phyloP scores from a whole-genome alignment of 2,113 vertebrate genomes.

The Cebidichthys violaceus region DNA sequence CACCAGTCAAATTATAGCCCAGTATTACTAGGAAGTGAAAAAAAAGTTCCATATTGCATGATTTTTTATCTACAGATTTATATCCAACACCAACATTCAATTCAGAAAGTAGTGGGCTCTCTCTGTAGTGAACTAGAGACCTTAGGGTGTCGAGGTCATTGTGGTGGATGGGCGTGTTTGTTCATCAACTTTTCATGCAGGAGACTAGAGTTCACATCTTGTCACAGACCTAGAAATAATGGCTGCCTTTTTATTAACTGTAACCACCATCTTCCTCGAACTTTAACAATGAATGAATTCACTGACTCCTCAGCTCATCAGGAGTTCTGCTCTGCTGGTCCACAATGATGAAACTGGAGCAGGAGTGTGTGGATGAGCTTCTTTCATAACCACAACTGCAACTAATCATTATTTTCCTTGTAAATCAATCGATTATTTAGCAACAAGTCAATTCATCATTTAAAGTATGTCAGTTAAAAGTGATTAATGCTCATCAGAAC shows the following conservation, averaged over 20 bases:
- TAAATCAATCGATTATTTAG: background rate
- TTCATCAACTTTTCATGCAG: background rate
- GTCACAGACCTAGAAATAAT: background rate
- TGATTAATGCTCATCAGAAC: background rate
- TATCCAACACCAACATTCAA: background rate
- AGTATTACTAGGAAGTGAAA: background rate
- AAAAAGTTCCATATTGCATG: background rate
- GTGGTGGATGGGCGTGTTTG: background rate
- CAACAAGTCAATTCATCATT: background rate
- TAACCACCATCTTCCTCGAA: background rate
- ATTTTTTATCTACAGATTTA: background rate
- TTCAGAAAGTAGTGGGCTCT: background rate
- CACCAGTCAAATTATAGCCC: background rate
- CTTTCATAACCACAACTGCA: background rate
- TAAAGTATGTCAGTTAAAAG: background rate
- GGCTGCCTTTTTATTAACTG: slow-evolving; percentile 3
- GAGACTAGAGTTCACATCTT: background rate
- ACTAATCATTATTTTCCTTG: background rate
- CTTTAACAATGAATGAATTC: background rate
- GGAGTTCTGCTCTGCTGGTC: background rate
- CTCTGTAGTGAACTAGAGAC: background rate
- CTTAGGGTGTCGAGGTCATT: background rate
- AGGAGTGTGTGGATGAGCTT: background rate
- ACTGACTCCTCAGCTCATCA: background rate
- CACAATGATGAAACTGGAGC: background rate